phyloP scores from a whole-genome alignment of 2,888 invertebrate species.

The Odontothrips loti region DNA sequence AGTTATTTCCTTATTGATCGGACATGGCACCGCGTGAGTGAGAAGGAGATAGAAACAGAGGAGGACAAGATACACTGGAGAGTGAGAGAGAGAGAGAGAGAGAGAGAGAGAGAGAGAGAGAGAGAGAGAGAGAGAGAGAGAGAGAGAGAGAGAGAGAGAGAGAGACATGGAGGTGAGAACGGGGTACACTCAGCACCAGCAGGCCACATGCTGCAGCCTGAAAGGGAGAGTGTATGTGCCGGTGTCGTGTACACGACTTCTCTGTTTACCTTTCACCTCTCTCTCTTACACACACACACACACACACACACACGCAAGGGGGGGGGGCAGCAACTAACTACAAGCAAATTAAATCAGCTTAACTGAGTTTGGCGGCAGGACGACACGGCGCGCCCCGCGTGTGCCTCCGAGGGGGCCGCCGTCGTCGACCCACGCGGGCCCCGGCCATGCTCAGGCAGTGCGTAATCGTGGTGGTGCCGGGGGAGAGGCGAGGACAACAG shows the following conservation, averaged over 20 bases:
- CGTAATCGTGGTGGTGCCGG: not conserved
- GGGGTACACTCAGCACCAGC: too few relatives aligned
- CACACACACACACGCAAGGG: not conserved
- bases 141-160: too few relatives aligned
- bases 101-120: not conserved
- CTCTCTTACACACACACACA: not conserved
- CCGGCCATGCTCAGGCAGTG: not conserved
- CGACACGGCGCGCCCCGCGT: not conserved
- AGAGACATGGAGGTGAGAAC: too few relatives aligned
- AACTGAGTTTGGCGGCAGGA: not conserved
- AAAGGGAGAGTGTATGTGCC: too few relatives aligned
- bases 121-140: not conserved
- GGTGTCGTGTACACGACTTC: too few relatives aligned
- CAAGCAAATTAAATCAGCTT: not conserved
- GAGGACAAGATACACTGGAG: too few relatives aligned
- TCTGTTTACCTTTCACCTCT: not conserved
- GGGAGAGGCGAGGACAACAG: not conserved
- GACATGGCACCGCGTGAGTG: not conserved
- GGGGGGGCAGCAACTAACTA: not conserved
- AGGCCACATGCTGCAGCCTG: too few relatives aligned
- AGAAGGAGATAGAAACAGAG: not conserved
- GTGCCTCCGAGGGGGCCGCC: too few relatives aligned
- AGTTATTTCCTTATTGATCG: conserved; percentile 22
- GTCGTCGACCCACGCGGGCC: too few relatives aligned
- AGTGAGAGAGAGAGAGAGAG: not conserved